Base-by-base conservation (phyloP, 2,797 vertebrate species). In the Sternotherus odoratus region DNA sequence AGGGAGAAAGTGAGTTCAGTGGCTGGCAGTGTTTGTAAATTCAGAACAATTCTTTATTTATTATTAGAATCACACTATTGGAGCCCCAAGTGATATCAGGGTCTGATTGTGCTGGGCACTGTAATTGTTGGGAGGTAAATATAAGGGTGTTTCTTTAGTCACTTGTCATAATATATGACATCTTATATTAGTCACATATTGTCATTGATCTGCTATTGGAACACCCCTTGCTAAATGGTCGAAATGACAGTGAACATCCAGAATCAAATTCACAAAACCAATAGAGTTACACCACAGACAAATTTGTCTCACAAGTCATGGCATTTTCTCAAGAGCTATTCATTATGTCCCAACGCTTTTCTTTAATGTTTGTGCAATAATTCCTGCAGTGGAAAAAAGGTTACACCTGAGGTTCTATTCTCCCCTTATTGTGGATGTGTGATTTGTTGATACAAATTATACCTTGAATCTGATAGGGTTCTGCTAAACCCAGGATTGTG, bases 21-120 rank as follows among this genome's bases (percentile, higher is more conserved):
- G 30, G 5, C 15, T n/a, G n/a, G 24, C n/a, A 0, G 0, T 3
- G 7, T 79, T 7, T 83, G 30, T 80, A 36, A 17, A 88, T 72
- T 91, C 5, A 23, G 26, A 17, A 15, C 11, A 1, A 23, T 86
- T 69, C 0, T 15, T 43, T 54, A 8, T 66, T 66, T 91, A 69
- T 79, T 48, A 56, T 92, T 63, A 82, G 48, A 1, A 66, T 1
- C 46, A 21, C 6, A 57, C 12, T 24, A 69, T 11, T 53, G 12
- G 88, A 63, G 36, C 93, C 85, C 66, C 30, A 82, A 5, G 1
- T 87, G 33, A 51, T 57, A 3, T 77, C 87, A 28, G 26, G 43
- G 60, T 33, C 26, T 56, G 16, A 15, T 92, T 89, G 33, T 72
- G 26, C 36, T n/a, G n/a, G 79, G 12, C 26, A 69, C 15, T 57